Evolutionary conservation across 2,113 vertebrate genomes (phyloP).

Genomic region (Synodontis membranacea): DNA sequence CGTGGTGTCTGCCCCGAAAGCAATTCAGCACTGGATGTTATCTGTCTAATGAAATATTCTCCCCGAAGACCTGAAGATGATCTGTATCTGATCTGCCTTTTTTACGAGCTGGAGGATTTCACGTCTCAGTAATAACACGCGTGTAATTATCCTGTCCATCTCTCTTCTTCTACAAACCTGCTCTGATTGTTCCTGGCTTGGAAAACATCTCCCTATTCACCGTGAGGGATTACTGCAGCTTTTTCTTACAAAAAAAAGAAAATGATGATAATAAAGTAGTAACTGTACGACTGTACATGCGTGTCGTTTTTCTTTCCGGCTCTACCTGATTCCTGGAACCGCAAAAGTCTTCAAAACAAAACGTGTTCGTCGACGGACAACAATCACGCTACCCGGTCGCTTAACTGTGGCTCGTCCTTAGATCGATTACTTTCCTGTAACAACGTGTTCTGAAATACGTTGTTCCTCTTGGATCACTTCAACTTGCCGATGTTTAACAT

Average conservation of each 20-base stretch:
- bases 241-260: not conserved
- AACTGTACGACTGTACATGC: not conserved
- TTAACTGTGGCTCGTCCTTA: too few species aligned
- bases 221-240: slow-evolving; percentile 31
- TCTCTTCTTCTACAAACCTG: not conserved
- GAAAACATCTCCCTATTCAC: slow-evolving; percentile 27
- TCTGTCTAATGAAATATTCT: slow-evolving; percentile 21
- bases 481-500: too few species aligned
- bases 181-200: slow-evolving; percentile 23
- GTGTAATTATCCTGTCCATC: slow-evolving; percentile 5
- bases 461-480: too few species aligned
- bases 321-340: not conserved
- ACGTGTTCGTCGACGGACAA: too few species aligned
- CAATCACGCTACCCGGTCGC: too few species aligned
- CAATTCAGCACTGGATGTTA: slow-evolving; percentile 13
- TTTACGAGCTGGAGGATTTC: not conserved
- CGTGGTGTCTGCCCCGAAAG: not conserved
- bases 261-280: too few species aligned
- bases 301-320: not conserved
- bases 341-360: not conserved
- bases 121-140: not conserved
- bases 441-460: too few species aligned
- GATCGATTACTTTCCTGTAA: too few species aligned
- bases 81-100: not conserved
- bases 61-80: slow-evolving; percentile 14